Evolutionary conservation across 2,888 invertebrate species (phyloP), one percentile per base, ranked within the genome.

Genomic region (Cheilosia variabilis): DNA sequence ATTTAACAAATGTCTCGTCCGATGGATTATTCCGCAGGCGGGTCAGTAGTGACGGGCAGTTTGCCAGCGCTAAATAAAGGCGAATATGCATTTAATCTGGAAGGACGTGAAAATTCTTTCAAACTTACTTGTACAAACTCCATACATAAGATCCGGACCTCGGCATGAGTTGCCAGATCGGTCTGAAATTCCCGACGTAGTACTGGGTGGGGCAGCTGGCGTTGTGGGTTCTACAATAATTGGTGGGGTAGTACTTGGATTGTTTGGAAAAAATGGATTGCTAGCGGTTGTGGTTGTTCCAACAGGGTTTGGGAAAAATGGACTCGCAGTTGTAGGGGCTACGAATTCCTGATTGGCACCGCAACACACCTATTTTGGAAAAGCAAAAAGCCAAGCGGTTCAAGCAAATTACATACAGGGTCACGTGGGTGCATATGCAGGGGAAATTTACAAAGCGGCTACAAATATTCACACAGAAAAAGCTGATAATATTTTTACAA

Each of bases 321-420:
- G 50, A 57, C 13, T 22, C 13, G 37, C 19, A 6, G 83, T 75
- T 9, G 72, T 76, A 57, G 73, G 31, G n/a, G 41, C 10, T 53
- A 6, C 15, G 15, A 53, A 1, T 50, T 60, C 78, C 66, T 58
- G 81, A 71, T 55, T 86, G 27, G 24, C 63, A 84, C 43, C 87
- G 75, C 90, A 91, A 87, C 91, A 91, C 3, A 91, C 90, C 91
- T 91, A 83, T 24, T 4, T n/a, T 10, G 37, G 37, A 17, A 77
- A 22, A 17, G 37, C 13, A 47, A 17, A 63, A 63, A 75, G 50
- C 37, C 52, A 69, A 68, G 62, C 66, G 45, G 55, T 63, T 71
- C 47, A 80, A 52, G 76, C 63, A 27, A 69, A n/a, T 9, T 17
- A 52, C 13, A 63, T 27, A 37, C 31, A 17, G 9, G 19, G 4